These are phyloP conservation scores for Mesaphorura yosii DNA, from an alignment of 1,140 invertebrate genomes.

Conservation along the genomic window DNA sequence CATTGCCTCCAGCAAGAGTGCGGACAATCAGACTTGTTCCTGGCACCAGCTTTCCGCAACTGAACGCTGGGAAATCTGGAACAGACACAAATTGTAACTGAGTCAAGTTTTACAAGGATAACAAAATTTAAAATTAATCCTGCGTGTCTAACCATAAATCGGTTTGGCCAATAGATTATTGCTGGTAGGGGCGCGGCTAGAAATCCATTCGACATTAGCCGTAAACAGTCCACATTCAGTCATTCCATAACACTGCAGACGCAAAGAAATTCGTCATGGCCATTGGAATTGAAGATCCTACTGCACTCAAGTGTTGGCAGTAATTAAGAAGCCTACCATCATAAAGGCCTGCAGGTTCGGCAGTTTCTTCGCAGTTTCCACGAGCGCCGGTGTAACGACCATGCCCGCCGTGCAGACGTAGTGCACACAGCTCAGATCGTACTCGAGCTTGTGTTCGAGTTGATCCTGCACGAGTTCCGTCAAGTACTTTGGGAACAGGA, in stretches of 20 bases:
- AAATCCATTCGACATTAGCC: constrained; percentile 24
- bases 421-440: constrained; percentile 19
- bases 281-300: too few species aligned
- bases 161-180: too few species aligned
- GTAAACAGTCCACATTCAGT: constrained; percentile 27
- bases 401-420: constrained; percentile 26
- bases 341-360: constrained; percentile 17
- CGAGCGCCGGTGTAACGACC: constrained; percentile 21
- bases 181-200: too few species aligned
- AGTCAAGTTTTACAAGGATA: not conserved
- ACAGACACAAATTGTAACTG: too few species aligned
- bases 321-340: constrained; percentile 17
- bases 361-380: constrained; percentile 15
- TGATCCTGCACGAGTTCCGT: not conserved
- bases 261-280: too few species aligned
- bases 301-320: too few species aligned
- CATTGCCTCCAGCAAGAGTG: constrained; percentile 49
- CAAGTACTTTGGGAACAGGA: not conserved
- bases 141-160: too few species aligned
- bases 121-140: too few species aligned
- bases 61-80: constrained; percentile 15
- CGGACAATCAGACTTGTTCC: constrained; percentile 38
- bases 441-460: too few species aligned
- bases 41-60: constrained; percentile 21
- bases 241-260: constrained; percentile 26